Conservation (phyloP, 2,113 vertebrate species). For the Abramis brama region DNA sequence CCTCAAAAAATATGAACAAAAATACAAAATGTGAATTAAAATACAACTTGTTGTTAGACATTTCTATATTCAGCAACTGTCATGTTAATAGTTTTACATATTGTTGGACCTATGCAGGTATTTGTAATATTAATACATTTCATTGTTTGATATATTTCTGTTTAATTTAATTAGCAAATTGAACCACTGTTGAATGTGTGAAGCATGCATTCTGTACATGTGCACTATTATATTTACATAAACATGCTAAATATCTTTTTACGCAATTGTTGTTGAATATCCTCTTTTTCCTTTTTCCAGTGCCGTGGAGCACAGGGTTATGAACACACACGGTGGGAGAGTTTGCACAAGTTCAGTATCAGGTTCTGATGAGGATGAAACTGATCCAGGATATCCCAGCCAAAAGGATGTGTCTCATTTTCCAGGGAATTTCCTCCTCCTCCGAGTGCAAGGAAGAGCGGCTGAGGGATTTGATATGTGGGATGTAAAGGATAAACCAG, state of each 20-base stretch:
- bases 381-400: conserved; percentile 59
- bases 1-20: too few relatives aligned
- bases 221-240: not conserved
- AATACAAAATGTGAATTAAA: not conserved
- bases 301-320: not conserved
- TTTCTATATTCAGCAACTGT: not conserved
- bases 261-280: not conserved
- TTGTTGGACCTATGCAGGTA: not conserved
- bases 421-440: conserved; percentile 55
- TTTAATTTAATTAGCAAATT: not conserved
- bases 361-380: conserved; percentile 38
- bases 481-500: conserved; percentile 20
- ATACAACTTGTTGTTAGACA: not conserved
- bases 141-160: not conserved
- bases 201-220: not conserved
- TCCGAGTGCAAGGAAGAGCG: not conserved
- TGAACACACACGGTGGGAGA: conserved; percentile 27
- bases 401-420: conserved; percentile 59
- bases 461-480: conserved; percentile 36
- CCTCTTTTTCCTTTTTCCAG: conserved; percentile 1
- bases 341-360: conserved; percentile 41
- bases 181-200: not conserved
- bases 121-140: not conserved
- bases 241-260: not conserved
- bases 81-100: not conserved